phyloP scores from a whole-genome alignment of 2,113 vertebrate species.

The Peucedramus taeniatus region DNA sequence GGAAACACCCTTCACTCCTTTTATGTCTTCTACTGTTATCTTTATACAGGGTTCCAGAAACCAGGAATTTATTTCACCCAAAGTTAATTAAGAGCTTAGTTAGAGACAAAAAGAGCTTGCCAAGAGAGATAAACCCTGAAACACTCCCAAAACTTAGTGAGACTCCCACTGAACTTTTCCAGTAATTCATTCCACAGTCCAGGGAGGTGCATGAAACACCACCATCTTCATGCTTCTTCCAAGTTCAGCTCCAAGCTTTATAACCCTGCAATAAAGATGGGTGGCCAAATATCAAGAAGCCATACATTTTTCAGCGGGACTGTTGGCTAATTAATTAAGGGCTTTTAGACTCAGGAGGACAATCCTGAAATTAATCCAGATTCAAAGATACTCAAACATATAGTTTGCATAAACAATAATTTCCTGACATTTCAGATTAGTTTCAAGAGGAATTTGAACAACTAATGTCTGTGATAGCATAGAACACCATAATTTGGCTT shows the following conservation, averaged over 20 bases:
- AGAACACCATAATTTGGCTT: not conserved
- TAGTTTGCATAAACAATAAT: not conserved
- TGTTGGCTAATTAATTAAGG: not conserved
- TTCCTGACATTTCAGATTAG: not conserved
- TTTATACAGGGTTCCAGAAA: not conserved
- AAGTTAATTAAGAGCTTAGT: conserved; percentile 2
- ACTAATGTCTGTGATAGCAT: not conserved
- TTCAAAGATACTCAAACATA: not conserved
- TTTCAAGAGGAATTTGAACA: conserved; percentile 2
- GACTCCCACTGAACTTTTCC: not conserved
- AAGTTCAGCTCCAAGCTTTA: not conserved
- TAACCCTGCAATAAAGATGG: not conserved
- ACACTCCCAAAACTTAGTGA: not conserved
- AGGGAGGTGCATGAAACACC: not conserved
- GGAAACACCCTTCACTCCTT: not conserved
- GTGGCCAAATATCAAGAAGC: not conserved
- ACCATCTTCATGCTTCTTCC: not conserved
- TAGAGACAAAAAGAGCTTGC: not conserved
- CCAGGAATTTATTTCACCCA: not conserved
- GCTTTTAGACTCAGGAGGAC: not conserved
- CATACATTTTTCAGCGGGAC: not conserved
- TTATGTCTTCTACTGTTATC: not conserved
- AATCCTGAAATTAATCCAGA: not conserved
- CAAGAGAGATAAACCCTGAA: conserved; percentile 4
- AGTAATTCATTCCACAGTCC: not conserved